Evolutionary conservation across 2,113 vertebrate genomes (phyloP), one percentile per base, ranked within the genome.

Genomic region (Aegithalos caudatus): DNA sequence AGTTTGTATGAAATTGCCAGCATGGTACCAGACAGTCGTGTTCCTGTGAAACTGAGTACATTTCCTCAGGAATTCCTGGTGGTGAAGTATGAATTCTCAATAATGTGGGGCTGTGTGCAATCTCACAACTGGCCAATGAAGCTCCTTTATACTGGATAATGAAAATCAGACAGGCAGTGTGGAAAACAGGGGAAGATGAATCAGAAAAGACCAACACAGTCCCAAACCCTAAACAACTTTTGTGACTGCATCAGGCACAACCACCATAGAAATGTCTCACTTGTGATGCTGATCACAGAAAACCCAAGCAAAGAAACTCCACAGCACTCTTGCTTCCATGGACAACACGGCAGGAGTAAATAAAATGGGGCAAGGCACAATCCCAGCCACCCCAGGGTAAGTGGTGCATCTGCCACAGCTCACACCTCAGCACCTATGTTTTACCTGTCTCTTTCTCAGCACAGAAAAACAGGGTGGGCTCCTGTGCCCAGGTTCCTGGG

Each of bases 401-500:
- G 10, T 37, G 22, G 22, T 88, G n/a, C 9, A 12, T n/a, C 35
- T 51, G 42, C 27, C 23, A 35, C 0, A 14, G 56, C 47, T 78
- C 4, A 7, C 4, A 42, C 9, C 33, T 61, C 3, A 2, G 50
- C n/a, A 70, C 5, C 6, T 25, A 11, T 9, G 24, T 37, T 25
- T 11, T 80, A 35, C n/a, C 20, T 2, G 5, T n/a, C 57, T 70
- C 31, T 35, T 10, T 25, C 9, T 9, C 31, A 51, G 28, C 28
- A 33, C 15, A 23, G 33, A 6, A 25, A 62, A 45, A 54, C 9
- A 42, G 29, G 10, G 10, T 53, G 27, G 12, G 14, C 23, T 66
- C 1, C 0, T 29, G 12, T 2, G 1, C 20, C 48, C 6, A 23
- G 27, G n/a, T 9, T 76, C 9, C 8, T 42, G n/a, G 25, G 14